phyloP scores from a whole-genome alignment of 2,888 invertebrate species.

The Amiota communis region DNA sequence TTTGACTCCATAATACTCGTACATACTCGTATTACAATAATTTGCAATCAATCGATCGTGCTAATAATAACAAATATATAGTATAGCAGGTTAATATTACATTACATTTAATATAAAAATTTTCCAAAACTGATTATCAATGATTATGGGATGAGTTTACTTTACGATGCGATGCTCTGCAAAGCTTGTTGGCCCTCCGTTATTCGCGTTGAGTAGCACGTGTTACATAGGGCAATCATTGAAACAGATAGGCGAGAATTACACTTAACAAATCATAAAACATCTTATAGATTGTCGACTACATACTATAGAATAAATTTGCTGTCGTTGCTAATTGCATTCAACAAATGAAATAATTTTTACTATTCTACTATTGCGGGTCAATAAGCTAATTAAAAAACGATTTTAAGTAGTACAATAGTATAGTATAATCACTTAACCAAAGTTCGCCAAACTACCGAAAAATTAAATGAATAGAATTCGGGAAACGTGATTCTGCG shows the following conservation, averaged over 20 bases:
- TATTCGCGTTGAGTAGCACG: neutral
- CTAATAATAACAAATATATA: slow-evolving; percentile 3
- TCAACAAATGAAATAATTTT: neutral
- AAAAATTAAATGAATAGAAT: no score
- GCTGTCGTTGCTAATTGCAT: slow-evolving; percentile 12
- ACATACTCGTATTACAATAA: no score
- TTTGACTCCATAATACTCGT: no score
- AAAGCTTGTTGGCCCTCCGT: neutral
- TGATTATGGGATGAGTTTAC: no score
- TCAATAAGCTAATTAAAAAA: no score
- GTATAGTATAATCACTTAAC: no score
- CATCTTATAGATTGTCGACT: no score
- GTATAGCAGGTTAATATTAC: neutral
- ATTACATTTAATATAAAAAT: slow-evolving; percentile 13
- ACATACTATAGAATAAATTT: neutral
- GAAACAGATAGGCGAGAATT: neutral
- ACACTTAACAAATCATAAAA: neutral
- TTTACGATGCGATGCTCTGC: neutral
- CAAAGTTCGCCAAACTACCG: no score
- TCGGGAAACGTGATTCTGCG: no score
- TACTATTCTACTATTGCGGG: no score
- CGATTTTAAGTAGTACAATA: no score
- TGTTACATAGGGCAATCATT: neutral
- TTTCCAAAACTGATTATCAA: slow-evolving; percentile 15
- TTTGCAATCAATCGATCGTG: slow-evolving; percentile 9